These are phyloP conservation scores for Gallinago nigripennis DNA, from an alignment of 2,797 vertebrate species.

Conservation along the genomic window DNA sequence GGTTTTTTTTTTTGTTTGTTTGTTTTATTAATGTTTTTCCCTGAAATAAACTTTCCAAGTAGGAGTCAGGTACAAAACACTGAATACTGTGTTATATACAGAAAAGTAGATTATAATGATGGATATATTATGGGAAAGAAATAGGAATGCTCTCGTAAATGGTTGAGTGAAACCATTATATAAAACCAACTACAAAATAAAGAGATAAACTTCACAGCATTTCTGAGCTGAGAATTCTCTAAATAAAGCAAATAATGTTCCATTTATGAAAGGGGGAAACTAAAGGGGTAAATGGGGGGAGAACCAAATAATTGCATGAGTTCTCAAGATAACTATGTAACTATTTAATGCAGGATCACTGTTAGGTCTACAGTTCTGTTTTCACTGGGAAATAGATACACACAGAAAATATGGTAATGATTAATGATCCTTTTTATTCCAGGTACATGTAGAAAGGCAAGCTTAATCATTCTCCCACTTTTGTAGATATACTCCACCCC, in stretches of 20 bases:
- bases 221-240: neutral
- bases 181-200: neutral
- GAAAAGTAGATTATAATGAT: neutral
- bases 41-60: neutral
- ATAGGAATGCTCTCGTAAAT: accelerated
- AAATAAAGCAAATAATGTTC: neutral
- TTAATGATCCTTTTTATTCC: neutral
- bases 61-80: neutral
- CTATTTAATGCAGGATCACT: neutral
- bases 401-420: neutral
- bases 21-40: accelerated
- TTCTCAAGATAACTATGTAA: neutral
- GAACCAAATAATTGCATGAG: neutral
- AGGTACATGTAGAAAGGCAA: neutral
- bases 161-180: neutral
- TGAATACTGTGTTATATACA: neutral
- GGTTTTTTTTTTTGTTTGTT: neutral
- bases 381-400: neutral
- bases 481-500: neutral
- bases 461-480: neutral
- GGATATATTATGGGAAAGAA: neutral
- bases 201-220: neutral
- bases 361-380: neutral
- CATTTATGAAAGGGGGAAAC: neutral
- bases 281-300: neutral